Evolutionary conservation across 2,113 vertebrate species (phyloP), one percentile per base, ranked within the genome.

Genomic region (Herpailurus yagouaroundi): DNA sequence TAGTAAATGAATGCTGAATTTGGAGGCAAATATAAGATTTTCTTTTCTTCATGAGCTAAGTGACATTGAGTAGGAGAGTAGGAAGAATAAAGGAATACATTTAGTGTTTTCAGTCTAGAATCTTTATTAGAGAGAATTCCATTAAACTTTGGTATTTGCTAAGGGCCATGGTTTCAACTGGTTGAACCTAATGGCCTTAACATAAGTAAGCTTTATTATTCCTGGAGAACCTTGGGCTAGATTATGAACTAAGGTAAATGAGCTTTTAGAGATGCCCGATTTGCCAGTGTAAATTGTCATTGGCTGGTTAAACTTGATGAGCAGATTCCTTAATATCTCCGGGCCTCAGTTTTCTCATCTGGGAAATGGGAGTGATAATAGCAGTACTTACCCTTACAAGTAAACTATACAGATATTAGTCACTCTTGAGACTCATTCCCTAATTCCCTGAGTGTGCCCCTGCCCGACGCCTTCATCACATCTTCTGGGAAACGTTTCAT

Each of bases 81-180:
- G 2, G 36, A 64, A 33, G 52, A 77, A 77, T 41, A 38, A 63
- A 50, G 7, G n/a, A 77, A 64, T 16, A 80, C 57, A 48, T 23
- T 50, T 48, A 85, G 5, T 52, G 19, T 85, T 95, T 84, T 85
- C 9, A 96, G n/a, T 77, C 25, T 94, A 69, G 19, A 80, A 38
- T 86, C 10, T 73, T 96, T 48, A 38, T 63, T 68, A 94, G 25
- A 88, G 29, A 86, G 4, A 84, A 77, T 76, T 92, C 21, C 71
- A 94, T 71, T 77, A 91, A 97, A 90, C 41, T 63, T 68, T 77
- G 27, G 33, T 55, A 57, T 93, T 81, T 77, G 4, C 71, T 60
- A 94, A 95, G 64, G 45, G 66, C 92, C 66, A 91, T 27, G 77
- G 33, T 95, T 81, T 97, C 52, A 96, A 88, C 76, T 80, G 94